Percentiles rank a stretch among this genome's conserved stretches.
Conservation (phyloP, 1,140 invertebrate genomes). For the Trichonephila inaurata region DNA sequence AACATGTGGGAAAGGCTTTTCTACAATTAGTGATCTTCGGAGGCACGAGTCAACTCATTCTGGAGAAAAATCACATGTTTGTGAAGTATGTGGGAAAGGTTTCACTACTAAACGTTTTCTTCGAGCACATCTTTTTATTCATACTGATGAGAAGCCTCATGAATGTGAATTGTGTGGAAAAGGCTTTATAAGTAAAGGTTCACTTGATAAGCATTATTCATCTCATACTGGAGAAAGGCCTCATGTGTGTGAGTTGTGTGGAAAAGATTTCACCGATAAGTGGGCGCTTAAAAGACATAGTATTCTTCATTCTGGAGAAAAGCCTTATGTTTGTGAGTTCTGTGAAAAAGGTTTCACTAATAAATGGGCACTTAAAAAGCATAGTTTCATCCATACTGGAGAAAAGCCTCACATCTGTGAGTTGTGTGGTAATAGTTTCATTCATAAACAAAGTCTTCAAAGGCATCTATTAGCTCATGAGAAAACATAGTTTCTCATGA, state of each 20-base stretch:
- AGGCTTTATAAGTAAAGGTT: not conserved
- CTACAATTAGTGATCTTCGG: not conserved
- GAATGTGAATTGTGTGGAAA: not conserved
- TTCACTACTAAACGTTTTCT: not conserved
- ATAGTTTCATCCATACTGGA: too few species aligned
- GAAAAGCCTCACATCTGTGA: too few species aligned
- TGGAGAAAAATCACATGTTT: not conserved
- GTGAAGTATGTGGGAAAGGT: conserved; percentile 10
- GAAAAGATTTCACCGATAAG: not conserved
- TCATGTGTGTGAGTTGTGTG: not conserved
- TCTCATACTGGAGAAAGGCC: not conserved
- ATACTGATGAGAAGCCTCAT: conserved; percentile 3
- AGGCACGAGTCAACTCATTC: not conserved
- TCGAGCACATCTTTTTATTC: not conserved
- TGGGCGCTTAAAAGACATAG: not conserved
- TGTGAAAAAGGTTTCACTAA: too few species aligned
- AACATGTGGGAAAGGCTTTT: not conserved
- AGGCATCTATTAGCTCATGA: too few species aligned
- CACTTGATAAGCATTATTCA: not conserved
- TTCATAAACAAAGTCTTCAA: too few species aligned
- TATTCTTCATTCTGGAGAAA: not conserved
- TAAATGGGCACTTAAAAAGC: too few species aligned
- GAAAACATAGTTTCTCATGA: too few species aligned
- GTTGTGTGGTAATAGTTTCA: too few species aligned
- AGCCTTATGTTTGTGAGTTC: too few species aligned